These are phyloP conservation scores for Eupeodes latifasciatus DNA, from an alignment of 2,888 invertebrate genomes.

Conservation along the genomic window DNA sequence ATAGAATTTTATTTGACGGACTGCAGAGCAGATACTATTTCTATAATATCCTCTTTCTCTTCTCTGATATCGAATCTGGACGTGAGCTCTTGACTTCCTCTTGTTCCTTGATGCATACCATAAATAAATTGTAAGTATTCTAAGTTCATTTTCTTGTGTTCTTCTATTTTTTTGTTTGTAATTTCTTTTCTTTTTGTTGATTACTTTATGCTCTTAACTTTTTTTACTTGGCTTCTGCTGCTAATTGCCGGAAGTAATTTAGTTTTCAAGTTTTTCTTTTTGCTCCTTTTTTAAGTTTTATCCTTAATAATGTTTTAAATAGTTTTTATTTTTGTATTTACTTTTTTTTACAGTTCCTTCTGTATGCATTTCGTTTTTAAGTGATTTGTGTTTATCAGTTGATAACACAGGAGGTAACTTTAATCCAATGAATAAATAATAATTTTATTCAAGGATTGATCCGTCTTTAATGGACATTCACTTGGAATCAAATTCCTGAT, in stretches of 20 bases:
- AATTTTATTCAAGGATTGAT: no score
- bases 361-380: not conserved
- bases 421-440: no score
- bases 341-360: slow-evolving; percentile 2
- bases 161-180: not conserved
- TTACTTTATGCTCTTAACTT: slow-evolving; percentile 73
- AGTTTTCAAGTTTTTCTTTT: slow-evolving; percentile 60
- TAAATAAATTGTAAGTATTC: slow-evolving; percentile 25
- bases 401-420: no score
- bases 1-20: slow-evolving; percentile 55
- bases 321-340: not conserved
- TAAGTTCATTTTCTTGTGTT: not conserved
- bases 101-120: slow-evolving; percentile 16
- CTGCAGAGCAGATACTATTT: slow-evolving; percentile 11
- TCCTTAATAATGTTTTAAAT: not conserved
- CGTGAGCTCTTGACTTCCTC: not conserved
- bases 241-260: slow-evolving; percentile 75
- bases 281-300: not conserved
- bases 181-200: slow-evolving; percentile 30
- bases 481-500: no score
- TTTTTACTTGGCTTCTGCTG: slow-evolving; percentile 59
- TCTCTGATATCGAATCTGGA: not conserved
- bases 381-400: not conserved
- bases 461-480: no score
- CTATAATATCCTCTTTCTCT: slow-evolving; percentile 44